These are phyloP conservation scores for rabbit (Oryctolagus cuniculus) DNA, from an alignment of 2,113 vertebrate species.

Conservation along the genomic window mOryCun1.1 NC_091440.1:11882001-11882500, in stretches of 20 bases:
- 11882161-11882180: neutral
- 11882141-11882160: neutral
- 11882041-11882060: neutral
- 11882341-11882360: neutral
- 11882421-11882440: neutral
- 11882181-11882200: neutral
- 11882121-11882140: neutral
- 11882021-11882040: neutral
- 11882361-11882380: neutral
- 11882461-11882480: neutral
- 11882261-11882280: neutral
- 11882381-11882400: neutral
- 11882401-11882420: neutral
- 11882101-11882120: neutral
- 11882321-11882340: neutral
- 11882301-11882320: neutral
- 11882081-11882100: neutral
- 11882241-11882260: neutral
- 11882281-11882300: neutral
- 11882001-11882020: neutral
- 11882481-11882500: neutral
- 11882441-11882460: neutral
- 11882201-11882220: neutral
- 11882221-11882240: neutral
- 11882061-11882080: neutral